Conservation (phyloP, 2,797 vertebrate genomes). For the Pangasius djambal region DNA sequence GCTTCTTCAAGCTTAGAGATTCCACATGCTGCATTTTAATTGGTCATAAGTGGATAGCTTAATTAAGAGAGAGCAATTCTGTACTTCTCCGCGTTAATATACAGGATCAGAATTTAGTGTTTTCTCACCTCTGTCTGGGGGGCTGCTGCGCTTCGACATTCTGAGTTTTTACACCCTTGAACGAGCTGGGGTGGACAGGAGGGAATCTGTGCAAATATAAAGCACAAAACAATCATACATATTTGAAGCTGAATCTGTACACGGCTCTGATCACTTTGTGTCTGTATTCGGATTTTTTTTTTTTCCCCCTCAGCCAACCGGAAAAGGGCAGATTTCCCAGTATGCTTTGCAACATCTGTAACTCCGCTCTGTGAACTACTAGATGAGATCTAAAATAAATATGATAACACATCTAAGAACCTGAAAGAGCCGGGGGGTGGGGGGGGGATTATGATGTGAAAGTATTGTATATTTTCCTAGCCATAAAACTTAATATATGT, state of each 20-base stretch:
- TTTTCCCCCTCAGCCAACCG: conserved; percentile 82
- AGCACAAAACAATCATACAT: conserved; percentile 2
- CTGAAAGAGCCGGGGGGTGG: too few species aligned
- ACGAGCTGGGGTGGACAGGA: conserved; percentile 70
- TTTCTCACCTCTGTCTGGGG: conserved; percentile 69
- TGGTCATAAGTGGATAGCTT: background rate
- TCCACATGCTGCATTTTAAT: background rate
- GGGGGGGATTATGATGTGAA: too few species aligned
- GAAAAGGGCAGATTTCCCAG: conserved; percentile 83
- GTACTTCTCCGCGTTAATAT: background rate
- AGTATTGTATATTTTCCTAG: background rate
- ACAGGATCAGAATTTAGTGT: background rate
- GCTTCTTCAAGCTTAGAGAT: background rate
- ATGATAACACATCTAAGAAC: background rate
- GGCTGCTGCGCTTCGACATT: conserved; percentile 64
- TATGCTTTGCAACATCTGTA: conserved; percentile 76
- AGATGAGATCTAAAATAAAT: conserved; percentile 73
- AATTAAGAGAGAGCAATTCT: background rate
- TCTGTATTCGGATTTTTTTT: conserved; percentile 9
- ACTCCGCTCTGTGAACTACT: conserved; percentile 75
- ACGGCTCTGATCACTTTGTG: background rate
- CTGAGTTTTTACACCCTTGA: conserved; percentile 64
- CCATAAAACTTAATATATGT: background rate
- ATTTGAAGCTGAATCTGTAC: background rate
- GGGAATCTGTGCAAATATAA: conserved; percentile 72